phyloP scores from a whole-genome alignment of 2,113 vertebrate species.

The Semicossyphus pulcher region DNA sequence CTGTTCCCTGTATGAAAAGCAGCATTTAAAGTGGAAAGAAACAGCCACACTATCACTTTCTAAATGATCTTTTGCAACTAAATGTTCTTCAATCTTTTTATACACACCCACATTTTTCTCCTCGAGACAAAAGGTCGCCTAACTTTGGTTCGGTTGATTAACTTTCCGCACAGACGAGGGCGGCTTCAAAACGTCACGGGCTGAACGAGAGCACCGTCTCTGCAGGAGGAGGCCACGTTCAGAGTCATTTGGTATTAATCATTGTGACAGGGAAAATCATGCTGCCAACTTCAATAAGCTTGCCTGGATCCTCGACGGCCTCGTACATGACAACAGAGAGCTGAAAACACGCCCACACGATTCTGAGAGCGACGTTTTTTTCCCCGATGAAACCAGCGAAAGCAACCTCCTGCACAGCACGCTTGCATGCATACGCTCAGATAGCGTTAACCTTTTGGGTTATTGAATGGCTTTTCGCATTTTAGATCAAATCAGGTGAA shows the following conservation, averaged over 20 bases:
- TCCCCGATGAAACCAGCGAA: background rate
- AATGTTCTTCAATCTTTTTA: background rate
- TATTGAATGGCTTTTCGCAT: too few relatives aligned
- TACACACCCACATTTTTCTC: background rate
- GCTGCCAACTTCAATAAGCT: slow-evolving; percentile 55
- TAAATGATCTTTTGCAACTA: background rate
- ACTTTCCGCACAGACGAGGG: background rate
- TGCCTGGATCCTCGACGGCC: background rate
- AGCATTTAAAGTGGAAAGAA: too few relatives aligned
- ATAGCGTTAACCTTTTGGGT: too few relatives aligned
- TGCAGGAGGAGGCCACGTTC: slow-evolving; percentile 16
- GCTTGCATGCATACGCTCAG: background rate
- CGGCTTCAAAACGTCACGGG: slow-evolving; percentile 1
- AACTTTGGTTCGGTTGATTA: slow-evolving; percentile 25
- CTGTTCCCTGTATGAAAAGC: background rate
- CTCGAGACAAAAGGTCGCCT: slow-evolving; percentile 3
- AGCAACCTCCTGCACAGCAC: background rate
- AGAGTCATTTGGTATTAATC: slow-evolving; percentile 32
- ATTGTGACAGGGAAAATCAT: slow-evolving; percentile 46
- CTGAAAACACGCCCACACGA: background rate
- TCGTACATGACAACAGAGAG: slow-evolving; percentile 6
- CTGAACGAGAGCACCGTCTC: background rate
- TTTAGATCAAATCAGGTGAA: too few relatives aligned
- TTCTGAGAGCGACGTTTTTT: background rate
- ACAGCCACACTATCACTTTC: background rate